phyloP scores from a whole-genome alignment of 2,888 invertebrate genomes.

The Amorpha juglandis region DNA sequence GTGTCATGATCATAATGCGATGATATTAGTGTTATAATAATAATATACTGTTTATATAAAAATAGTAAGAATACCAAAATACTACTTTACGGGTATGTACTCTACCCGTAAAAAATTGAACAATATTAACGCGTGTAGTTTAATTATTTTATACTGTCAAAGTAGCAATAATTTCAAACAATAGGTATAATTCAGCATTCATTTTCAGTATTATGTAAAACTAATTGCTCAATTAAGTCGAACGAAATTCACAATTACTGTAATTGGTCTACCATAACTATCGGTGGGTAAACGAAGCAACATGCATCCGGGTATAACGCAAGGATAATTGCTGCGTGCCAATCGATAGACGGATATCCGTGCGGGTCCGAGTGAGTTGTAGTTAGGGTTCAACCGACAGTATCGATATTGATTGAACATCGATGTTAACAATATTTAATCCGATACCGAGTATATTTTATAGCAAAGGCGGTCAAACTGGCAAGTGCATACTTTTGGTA shows the following conservation, averaged over 20 bases:
- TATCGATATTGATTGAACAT: background rate
- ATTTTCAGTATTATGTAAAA: slow-evolving; percentile 1
- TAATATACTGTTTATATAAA: too few relatives aligned
- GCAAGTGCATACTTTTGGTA: too few relatives aligned
- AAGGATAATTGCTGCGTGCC: slow-evolving; percentile 30
- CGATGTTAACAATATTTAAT: too few relatives aligned
- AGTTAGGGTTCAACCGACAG: slow-evolving; percentile 4
- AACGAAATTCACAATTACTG: slow-evolving; percentile 11
- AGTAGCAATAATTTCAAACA: background rate
- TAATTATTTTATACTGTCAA: background rate
- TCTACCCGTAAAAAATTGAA: too few relatives aligned
- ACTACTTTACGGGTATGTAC: too few relatives aligned
- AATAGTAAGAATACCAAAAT: too few relatives aligned
- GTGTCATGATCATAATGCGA: too few relatives aligned
- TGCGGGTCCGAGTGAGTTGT: slow-evolving; percentile 37
- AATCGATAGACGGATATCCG: slow-evolving; percentile 74
- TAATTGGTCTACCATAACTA: slow-evolving; percentile 22
- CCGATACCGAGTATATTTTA: too few relatives aligned
- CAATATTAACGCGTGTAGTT: too few relatives aligned
- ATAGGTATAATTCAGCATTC: background rate
- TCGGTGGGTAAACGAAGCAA: slow-evolving; percentile 12
- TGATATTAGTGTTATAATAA: too few relatives aligned
- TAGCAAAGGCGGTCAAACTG: too few relatives aligned
- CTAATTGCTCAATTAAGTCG: slow-evolving; percentile 5
- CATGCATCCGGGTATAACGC: slow-evolving; percentile 40